Percentiles rank a stretch among this genome's conserved stretches.
Evolutionary conservation across 1,140 invertebrate genomes (phyloP).

Genomic region (Manduca sexta): DNA sequence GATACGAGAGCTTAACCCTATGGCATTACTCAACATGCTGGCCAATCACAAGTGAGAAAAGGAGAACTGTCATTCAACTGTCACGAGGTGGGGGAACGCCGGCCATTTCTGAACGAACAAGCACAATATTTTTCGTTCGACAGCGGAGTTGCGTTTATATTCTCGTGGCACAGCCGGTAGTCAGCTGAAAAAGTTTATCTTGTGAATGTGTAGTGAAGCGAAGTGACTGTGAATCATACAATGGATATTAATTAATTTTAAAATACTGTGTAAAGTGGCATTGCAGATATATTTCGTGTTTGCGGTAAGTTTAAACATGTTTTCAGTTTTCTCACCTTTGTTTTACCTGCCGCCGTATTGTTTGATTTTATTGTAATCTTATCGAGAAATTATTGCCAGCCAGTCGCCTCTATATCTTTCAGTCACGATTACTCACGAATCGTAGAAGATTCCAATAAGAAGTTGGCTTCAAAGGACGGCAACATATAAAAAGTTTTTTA

Average conservation of each 20-base stretch:
- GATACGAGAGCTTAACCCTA: too few species aligned
- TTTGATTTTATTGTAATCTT: constrained; percentile 25
- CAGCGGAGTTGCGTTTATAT: constrained; percentile 9
- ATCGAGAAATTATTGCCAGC: constrained; percentile 13
- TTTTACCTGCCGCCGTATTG: constrained; percentile 17
- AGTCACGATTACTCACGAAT: constrained; percentile 9
- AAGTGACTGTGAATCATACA: constrained; percentile 23
- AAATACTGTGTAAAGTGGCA: constrained; percentile 11
- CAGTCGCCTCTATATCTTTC: not conserved
- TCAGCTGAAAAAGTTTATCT: constrained; percentile 15
- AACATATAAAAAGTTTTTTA: not conserved
- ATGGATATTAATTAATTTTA: constrained; percentile 26
- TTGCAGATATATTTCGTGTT: constrained; percentile 12
- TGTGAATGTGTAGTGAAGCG: constrained; percentile 24
- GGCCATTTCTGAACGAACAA: constrained; percentile 2
- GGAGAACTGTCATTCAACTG: not conserved
- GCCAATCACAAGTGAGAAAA: constrained; percentile 2
- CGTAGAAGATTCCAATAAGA: constrained; percentile 8
- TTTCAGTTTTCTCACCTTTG: constrained; percentile 13
- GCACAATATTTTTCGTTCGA: constrained; percentile 10
- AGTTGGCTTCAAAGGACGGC: not conserved
- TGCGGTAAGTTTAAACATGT: constrained; percentile 17
- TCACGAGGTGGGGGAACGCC: constrained; percentile 5
- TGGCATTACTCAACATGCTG: too few species aligned
- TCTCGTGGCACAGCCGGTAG: constrained; percentile 12